A percentile compares a stretch with the other conserved stretches of the same genome.
Conservation (phyloP, 2,797 vertebrate genomes). For the Halcyon badia region DNA sequence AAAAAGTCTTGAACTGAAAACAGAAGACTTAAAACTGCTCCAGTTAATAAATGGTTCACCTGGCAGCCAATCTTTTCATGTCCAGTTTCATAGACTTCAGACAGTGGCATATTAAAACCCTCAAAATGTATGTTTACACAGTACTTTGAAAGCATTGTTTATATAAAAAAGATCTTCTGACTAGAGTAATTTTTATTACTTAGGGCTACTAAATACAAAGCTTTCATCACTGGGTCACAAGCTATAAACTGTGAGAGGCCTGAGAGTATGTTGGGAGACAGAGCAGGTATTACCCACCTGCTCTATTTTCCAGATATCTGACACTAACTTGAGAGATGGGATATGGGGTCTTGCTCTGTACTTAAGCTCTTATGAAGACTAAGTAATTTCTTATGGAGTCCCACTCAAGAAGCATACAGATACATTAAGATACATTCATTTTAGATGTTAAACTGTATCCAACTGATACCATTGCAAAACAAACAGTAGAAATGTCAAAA, state of each 20-base stretch:
- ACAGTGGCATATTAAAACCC: neutral
- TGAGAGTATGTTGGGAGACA: neutral
- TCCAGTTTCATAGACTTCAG: neutral
- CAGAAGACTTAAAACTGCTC: neutral
- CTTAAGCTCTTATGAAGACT: neutral
- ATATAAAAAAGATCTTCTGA: neutral
- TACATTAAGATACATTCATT: neutral
- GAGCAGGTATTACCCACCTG: neutral
- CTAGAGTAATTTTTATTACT: neutral
- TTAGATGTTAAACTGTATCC: neutral
- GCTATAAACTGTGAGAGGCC: neutral
- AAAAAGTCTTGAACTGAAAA: neutral
- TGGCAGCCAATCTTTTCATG: neutral
- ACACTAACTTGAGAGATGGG: neutral
- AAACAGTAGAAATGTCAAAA: neutral
- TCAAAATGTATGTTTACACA: neutral
- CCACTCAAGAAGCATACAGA: neutral
- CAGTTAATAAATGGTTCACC: neutral
- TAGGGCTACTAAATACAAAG: neutral
- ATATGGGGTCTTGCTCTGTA: neutral
- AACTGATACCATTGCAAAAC: neutral
- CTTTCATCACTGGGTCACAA: fast-evolving
- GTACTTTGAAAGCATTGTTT: neutral
- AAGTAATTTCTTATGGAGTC: neutral
- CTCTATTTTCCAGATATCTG: neutral